Base-by-base conservation (phyloP, 2,888 invertebrate species). In the Cheilosia impressa region DNA sequence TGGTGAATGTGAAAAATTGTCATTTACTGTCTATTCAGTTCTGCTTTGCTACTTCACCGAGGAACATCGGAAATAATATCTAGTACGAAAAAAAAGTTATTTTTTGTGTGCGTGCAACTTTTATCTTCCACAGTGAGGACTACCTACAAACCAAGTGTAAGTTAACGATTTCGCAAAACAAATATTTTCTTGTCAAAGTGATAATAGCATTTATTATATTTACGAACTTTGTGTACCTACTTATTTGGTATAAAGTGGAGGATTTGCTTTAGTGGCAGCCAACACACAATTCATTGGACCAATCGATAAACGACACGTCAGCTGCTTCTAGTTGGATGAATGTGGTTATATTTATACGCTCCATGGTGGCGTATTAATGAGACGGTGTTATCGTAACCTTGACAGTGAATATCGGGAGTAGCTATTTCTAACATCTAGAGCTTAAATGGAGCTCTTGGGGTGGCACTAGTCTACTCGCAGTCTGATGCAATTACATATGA, bases 221-320 rank as follows among this genome's bases (percentile, higher is more conserved):
- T 43, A 22, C 3, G 31, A 17, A n/a, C 27, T 69, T 19, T 45
- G 7, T 69, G 57, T 4, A 24, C 7, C n/a, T 4, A 24, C 4
- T n/a, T 66, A 41, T 10, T 50, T 9, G 17, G 53, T 10, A 31
- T 15, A 6, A 55, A 53, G 55, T 10, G 31, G 55, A 34, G 6
- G 7, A 2, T 19, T 62, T 52, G 41, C 57, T 50, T 24, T 43
- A 31, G 27, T 22, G 17, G 13, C 53, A 17, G 50, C 63, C 62
- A 62, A 80, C 55, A 27, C 15, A 10, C 4, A 13, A 38, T 13
- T 13, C 13, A 13, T 13, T 38, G 38, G 38, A 13, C 13, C 43
- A 63, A 83, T 83, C 78, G 83, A 83, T 83, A 73, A 52, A 52
- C 41, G 65, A 63, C 57, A 73, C 83, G 78, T 82, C 82, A 77